Evolutionary conservation across 2,113 vertebrate genomes (phyloP), one percentile per base, ranked within the genome.

Genomic region (Semicossyphus pulcher): DNA sequence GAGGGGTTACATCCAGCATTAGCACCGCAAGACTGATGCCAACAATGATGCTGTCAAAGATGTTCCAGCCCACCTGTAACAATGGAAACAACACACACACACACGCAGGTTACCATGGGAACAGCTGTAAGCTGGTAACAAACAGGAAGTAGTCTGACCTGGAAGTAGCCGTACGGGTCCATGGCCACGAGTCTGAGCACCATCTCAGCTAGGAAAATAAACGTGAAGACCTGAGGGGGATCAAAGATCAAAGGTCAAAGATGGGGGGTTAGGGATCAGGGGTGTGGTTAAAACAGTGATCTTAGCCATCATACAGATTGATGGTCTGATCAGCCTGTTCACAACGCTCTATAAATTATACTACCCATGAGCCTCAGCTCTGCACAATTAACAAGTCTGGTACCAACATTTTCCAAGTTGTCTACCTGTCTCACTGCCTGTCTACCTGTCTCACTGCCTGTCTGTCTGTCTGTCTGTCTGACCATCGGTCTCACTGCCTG

Each of bases 141-240:
- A 73, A 41, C 32, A 28, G 25, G 14, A 32, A 49, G 47, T 68
- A 37, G 41, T 69, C 58, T 66, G 21, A 87, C 87, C 87, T 81
- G 16, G 90, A 98, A 98, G 78, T 96, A 98, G 71, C 94, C 89
- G 0, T 95, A 96, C 15, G 95, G 95, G 61, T 95, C 96, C 92
- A 98, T 31, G 32, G 96, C 96, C 0, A 97, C 89, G 31, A 98
- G 86, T 74, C 95, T 98, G 45, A 98, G 83, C 1, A 96, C 88
- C 95, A 98, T 96, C 88, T 98, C 97, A 0, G 93, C 95, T 0
- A 93, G 89, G 88, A 96, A 98, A 89, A 98, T 98, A 5, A 90
- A 92, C 0, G 94, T 95, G 78, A 98, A 98, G 20, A 97, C 94
- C 97, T 98, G 83, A 25, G 77, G 61, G 53, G 37, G 41, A 72